These are phyloP conservation scores for Pharmacophagus antenor DNA, from an alignment of 2,888 invertebrate species.

Conservation along the genomic window DNA sequence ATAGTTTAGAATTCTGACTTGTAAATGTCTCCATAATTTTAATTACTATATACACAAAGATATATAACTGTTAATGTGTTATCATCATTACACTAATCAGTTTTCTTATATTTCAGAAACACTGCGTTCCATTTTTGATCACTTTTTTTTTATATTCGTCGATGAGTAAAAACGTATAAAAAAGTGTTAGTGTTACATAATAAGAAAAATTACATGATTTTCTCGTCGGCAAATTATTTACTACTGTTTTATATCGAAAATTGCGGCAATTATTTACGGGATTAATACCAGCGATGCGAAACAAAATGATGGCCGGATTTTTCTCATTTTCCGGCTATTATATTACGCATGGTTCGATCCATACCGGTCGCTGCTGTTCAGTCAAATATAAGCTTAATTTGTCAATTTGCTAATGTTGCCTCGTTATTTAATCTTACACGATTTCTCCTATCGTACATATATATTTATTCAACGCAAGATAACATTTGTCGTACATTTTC, in stretches of 20 bases:
- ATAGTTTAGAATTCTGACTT: too few relatives aligned
- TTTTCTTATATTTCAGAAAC: too few relatives aligned
- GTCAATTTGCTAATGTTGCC: conserved; percentile 30
- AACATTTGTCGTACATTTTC: not conserved
- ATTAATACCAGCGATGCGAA: conserved; percentile 31
- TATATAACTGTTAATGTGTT: too few relatives aligned
- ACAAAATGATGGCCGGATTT: conserved; percentile 32
- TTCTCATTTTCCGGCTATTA: conserved; percentile 33
- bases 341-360: conserved; percentile 31
- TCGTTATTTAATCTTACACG: conserved; percentile 28
- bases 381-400: conserved; percentile 33
- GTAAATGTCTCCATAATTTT: too few relatives aligned
- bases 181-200: not conserved
- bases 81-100: too few relatives aligned
- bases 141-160: not conserved
- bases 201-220: not conserved
- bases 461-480: not conserved
- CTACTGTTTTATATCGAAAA: conserved; percentile 28
- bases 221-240: conserved; percentile 25
- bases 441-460: conserved; percentile 14
- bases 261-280: conserved; percentile 30
- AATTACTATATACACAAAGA: too few relatives aligned
- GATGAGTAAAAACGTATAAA: too few relatives aligned
- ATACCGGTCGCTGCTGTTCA: conserved; percentile 30
- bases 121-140: too few relatives aligned